These are phyloP conservation scores for Alosa sapidissima DNA, from an alignment of 2,797 vertebrate species.

Conservation along the genomic window DNA sequence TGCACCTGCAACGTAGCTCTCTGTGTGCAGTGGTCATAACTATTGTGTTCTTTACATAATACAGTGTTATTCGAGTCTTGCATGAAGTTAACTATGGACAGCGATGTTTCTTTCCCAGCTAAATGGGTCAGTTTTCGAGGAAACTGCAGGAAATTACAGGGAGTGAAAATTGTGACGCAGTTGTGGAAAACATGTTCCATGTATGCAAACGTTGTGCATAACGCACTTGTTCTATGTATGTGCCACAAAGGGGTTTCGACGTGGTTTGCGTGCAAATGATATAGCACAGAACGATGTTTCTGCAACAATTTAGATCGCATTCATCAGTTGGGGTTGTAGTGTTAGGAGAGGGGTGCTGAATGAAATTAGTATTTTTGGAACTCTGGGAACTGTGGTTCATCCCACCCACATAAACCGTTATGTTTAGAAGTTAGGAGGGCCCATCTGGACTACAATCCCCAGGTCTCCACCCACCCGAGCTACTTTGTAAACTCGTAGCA, in stretches of 20 bases:
- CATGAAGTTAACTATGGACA: not conserved
- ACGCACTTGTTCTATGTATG: conserved; percentile 42
- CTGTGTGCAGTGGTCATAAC: conserved; percentile 20
- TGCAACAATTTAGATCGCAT: conserved; percentile 63
- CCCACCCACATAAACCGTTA: not conserved
- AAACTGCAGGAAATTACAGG: conserved; percentile 70
- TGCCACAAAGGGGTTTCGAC: not conserved
- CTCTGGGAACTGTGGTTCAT: conserved; percentile 76
- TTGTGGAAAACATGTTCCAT: conserved; percentile 74
- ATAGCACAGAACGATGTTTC: conserved; percentile 38
- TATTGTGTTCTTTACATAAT: conserved; percentile 36
- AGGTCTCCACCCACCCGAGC: conserved; percentile 63
- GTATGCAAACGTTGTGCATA: conserved; percentile 47
- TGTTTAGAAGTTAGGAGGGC: not conserved
- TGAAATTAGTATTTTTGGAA: conserved; percentile 63
- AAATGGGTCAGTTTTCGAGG: conserved; percentile 62
- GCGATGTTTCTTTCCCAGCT: conserved; percentile 25
- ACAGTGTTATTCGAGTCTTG: not conserved
- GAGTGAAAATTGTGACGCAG: conserved; percentile 84
- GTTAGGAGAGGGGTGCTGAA: conserved; percentile 70
- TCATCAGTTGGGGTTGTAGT: conserved; percentile 70
- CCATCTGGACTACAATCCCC: conserved; percentile 75
- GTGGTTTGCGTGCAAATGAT: conserved; percentile 3
- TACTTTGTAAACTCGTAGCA: conserved; percentile 85
- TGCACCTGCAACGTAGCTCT: conserved; percentile 7